A percentile compares a stretch with the other conserved stretches of the same genome.
These are phyloP conservation scores for Drosophila biarmipes DNA, from an alignment of 1,140 invertebrate genomes.

Conservation along the genomic window DNA sequence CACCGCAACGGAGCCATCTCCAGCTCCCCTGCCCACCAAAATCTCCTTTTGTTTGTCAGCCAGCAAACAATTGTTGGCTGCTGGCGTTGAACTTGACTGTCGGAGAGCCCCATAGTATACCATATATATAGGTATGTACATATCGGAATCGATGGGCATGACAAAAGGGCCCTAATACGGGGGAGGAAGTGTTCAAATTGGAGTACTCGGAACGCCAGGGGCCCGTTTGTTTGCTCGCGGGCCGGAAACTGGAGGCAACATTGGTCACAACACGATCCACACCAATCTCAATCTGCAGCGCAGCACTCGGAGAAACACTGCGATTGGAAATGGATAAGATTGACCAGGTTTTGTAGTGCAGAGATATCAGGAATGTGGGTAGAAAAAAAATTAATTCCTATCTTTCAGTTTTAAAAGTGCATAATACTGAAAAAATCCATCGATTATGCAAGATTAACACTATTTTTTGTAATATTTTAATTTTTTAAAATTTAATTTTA, in stretches of 20 bases:
- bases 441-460: too few species aligned
- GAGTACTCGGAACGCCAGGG: conserved; percentile 57
- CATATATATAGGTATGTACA: conserved; percentile 1
- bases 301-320: conserved; percentile 12
- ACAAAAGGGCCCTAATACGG: conserved; percentile 74
- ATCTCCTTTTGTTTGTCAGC: conserved; percentile 62
- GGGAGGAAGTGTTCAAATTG: conserved; percentile 81
- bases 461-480: too few species aligned
- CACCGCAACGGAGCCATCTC: conserved; percentile 66
- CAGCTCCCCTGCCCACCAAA: conserved; percentile 16
- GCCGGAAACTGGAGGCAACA: conserved; percentile 76
- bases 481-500: too few species aligned
- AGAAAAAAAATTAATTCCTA: not conserved
- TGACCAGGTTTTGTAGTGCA: not conserved
- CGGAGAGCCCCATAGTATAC: conserved; percentile 52
- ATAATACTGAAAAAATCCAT: too few species aligned
- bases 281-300: conserved; percentile 43
- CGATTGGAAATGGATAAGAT: not conserved
- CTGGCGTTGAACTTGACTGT: conserved; percentile 82
- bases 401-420: too few species aligned
- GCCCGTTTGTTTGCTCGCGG: conserved; percentile 57
- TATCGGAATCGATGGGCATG: conserved; percentile 79
- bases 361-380: not conserved
- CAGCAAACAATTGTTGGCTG: conserved; percentile 70
- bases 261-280: conserved; percentile 38